phyloP scores from a whole-genome alignment of 2,797 vertebrate species.

The Phyllotis vaccarum region DNA sequence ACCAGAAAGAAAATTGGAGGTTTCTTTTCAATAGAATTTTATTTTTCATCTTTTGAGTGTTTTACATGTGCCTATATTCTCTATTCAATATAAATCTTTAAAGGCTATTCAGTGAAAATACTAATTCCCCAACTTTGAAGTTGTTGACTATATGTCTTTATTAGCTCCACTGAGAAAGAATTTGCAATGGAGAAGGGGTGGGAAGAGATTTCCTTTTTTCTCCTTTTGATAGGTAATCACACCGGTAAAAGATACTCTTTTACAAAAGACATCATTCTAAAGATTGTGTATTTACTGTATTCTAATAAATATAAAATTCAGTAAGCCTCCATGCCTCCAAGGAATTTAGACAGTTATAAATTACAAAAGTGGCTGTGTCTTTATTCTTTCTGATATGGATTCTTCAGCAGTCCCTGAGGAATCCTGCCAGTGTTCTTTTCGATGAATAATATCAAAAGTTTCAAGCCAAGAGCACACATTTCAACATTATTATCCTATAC shows the following conservation, averaged over 20 bases:
- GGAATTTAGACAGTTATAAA: conserved; percentile 56
- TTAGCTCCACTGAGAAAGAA: neutral
- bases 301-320: conserved; percentile 39
- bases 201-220: neutral
- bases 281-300: neutral
- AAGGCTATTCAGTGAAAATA: conserved; percentile 4
- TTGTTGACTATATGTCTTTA: neutral
- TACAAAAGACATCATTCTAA: neutral
- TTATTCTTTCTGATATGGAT: conserved; percentile 23
- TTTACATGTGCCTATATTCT: neutral
- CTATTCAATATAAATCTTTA: conserved; percentile 30
- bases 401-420: conserved; percentile 39
- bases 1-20: neutral
- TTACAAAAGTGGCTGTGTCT: neutral
- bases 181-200: neutral
- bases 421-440: conserved; percentile 55
- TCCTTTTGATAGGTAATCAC: neutral
- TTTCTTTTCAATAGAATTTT: neutral
- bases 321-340: neutral
- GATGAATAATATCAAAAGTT: conserved; percentile 55
- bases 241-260: conserved; percentile 36
- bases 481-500: conserved; percentile 12
- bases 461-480: conserved; percentile 55
- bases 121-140: neutral
- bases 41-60: conserved; percentile 32